These are phyloP conservation scores for Clamator glandarius DNA, from an alignment of 2,797 vertebrate genomes.

Conservation along the genomic window DNA sequence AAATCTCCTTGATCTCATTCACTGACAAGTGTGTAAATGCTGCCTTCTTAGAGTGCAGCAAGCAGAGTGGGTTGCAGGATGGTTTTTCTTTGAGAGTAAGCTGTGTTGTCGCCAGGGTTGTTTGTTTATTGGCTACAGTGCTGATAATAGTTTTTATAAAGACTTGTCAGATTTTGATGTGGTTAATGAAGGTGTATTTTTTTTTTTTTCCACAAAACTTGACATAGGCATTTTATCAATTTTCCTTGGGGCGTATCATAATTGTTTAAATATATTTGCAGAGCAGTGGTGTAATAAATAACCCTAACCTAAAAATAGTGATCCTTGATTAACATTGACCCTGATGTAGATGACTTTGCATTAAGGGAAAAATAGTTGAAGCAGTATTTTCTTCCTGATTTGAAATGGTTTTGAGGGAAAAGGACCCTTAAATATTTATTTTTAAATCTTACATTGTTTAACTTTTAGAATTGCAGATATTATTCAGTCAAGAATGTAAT, in stretches of 20 bases:
- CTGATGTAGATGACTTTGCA: slow-evolving; percentile 50
- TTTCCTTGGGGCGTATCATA: background rate
- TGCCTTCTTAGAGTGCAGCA: background rate
- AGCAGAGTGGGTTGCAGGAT: background rate
- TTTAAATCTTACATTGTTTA: slow-evolving; percentile 39
- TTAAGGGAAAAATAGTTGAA: slow-evolving; percentile 39
- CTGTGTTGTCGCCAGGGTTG: background rate
- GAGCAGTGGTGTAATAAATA: background rate
- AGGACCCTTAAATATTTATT: slow-evolving; percentile 33
- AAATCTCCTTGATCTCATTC: background rate
- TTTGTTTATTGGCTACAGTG: background rate
- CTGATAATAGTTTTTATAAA: background rate
- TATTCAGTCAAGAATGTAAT: slow-evolving; percentile 8
- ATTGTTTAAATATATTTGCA: background rate
- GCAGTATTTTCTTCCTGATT: slow-evolving; percentile 58
- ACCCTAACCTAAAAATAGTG: slow-evolving; percentile 1
- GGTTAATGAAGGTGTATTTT: background rate
- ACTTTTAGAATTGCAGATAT: slow-evolving; percentile 34
- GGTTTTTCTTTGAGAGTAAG: background rate
- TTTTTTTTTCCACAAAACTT: background rate
- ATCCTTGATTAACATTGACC: slow-evolving; percentile 44
- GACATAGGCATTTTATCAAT: background rate
- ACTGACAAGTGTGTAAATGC: background rate
- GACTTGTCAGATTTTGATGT: background rate
- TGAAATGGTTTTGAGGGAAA: slow-evolving; percentile 40